Conservation (phyloP, 2,113 vertebrate species). For the Coptodon rendalli region DNA sequence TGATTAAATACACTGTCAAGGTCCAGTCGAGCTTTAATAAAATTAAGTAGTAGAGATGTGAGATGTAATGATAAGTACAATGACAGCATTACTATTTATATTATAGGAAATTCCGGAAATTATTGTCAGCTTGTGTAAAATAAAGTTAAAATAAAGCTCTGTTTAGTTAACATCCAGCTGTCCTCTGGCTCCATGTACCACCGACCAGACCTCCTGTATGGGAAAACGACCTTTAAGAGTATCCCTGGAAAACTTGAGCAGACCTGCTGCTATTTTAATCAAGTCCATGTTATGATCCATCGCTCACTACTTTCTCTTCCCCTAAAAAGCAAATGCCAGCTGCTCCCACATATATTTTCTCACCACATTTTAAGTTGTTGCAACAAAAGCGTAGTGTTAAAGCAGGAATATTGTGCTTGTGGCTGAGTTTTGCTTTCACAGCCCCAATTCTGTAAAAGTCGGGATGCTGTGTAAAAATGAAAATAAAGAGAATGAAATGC, state of each 20-base stretch:
- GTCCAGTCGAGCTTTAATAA: not conserved
- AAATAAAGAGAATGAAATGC: not conserved
- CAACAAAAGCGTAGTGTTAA: not conserved
- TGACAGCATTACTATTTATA: not conserved
- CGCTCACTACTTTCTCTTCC: not conserved
- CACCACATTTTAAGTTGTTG: not conserved
- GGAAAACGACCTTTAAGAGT: constrained; percentile 20
- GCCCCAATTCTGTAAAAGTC: not conserved
- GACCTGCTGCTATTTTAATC: constrained; percentile 29
- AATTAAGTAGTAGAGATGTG: not conserved
- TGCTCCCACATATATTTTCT: not conserved
- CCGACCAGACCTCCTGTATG: constrained; percentile 6
- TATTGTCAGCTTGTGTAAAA: not conserved
- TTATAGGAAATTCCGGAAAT: not conserved
- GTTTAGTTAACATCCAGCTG: not conserved
- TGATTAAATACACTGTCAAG: not conserved
- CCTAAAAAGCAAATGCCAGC: constrained; percentile 7
- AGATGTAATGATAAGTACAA: not conserved
- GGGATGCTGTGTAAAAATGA: not conserved
- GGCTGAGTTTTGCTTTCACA: not conserved
- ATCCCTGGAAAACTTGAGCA: constrained; percentile 29
- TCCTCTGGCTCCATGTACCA: not conserved
- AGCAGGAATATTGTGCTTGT: not conserved
- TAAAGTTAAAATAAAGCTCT: not conserved
- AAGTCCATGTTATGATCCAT: not conserved